Conservation (phyloP, 1,140 invertebrate genomes). For the Vanessa tameamea region DNA sequence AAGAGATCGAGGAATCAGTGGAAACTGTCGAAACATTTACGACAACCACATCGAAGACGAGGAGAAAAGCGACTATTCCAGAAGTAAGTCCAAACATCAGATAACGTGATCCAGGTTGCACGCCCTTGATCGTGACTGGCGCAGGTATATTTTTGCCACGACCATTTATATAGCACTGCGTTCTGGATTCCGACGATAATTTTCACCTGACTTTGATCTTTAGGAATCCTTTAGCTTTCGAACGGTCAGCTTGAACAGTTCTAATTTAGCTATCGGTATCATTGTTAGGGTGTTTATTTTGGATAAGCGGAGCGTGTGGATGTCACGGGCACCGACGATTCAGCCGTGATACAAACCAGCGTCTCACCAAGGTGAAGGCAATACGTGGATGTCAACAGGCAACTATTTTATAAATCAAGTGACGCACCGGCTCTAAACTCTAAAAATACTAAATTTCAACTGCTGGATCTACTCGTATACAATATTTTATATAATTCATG, state of each 20-base stretch:
- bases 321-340: constrained; percentile 70
- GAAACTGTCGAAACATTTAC: constrained; percentile 66
- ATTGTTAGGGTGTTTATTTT: constrained; percentile 72
- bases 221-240: constrained; percentile 39
- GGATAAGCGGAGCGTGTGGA: constrained; percentile 49
- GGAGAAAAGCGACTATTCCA: constrained; percentile 42
- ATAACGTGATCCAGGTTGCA: constrained; percentile 25
- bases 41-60: constrained; percentile 67
- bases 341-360: constrained; percentile 64
- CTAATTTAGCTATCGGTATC: constrained; percentile 46
- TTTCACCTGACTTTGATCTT: constrained; percentile 54
- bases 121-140: constrained; percentile 61
- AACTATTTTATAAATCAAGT: constrained; percentile 65
- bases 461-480: constrained; percentile 44
- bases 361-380: constrained; percentile 72
- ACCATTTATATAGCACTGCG: constrained; percentile 56
- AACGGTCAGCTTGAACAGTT: constrained; percentile 42
- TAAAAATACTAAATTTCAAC: constrained; percentile 60
- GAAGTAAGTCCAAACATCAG: constrained; percentile 50
- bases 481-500: constrained; percentile 45
- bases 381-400: constrained; percentile 56
- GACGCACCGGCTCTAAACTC: constrained; percentile 56
- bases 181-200: constrained; percentile 50
- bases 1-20: constrained; percentile 54
- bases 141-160: constrained; percentile 61